Conservation (phyloP, 2,113 vertebrate species). For the Anolis carolinensis region DNA sequence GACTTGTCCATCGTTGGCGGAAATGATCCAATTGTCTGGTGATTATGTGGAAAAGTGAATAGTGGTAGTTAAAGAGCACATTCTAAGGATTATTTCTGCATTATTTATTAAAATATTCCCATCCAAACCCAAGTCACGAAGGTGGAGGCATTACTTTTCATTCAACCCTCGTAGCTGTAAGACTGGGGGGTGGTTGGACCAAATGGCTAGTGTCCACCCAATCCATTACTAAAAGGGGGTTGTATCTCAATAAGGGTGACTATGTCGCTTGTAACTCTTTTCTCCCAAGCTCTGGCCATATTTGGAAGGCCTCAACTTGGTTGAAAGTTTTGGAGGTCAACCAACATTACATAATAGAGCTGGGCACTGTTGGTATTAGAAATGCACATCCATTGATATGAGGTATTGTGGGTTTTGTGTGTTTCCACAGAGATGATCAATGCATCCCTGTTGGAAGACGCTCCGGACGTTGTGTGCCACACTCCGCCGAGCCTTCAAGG, state of each 20-base stretch:
- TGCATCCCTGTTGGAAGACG: slow-evolving; percentile 61
- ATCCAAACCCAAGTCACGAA: too few relatives aligned
- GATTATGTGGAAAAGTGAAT: too few relatives aligned
- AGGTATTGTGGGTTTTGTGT: neutral
- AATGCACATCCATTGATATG: neutral
- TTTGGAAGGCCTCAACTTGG: neutral
- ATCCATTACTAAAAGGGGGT: too few relatives aligned
- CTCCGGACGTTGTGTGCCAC: slow-evolving; percentile 58
- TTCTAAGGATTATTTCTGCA: too few relatives aligned
- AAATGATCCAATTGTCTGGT: too few relatives aligned
- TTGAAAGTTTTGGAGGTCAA: neutral
- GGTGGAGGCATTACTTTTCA: too few relatives aligned
- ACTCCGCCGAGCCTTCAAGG: slow-evolving; percentile 60
- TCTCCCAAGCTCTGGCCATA: neutral
- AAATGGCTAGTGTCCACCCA: neutral
- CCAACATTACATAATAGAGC: neutral
- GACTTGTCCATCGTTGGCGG: too few relatives aligned
- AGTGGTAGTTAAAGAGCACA: too few relatives aligned
- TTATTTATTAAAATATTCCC: too few relatives aligned
- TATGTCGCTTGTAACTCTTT: too few relatives aligned
- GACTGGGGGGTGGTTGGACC: neutral
- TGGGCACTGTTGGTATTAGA: neutral
- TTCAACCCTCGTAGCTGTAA: too few relatives aligned
- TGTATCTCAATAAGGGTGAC: too few relatives aligned
- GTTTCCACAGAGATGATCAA: slow-evolving; percentile 62